Base-by-base conservation (phyloP, 2,113 vertebrate species). In the Hemicordylus capensis region DNA sequence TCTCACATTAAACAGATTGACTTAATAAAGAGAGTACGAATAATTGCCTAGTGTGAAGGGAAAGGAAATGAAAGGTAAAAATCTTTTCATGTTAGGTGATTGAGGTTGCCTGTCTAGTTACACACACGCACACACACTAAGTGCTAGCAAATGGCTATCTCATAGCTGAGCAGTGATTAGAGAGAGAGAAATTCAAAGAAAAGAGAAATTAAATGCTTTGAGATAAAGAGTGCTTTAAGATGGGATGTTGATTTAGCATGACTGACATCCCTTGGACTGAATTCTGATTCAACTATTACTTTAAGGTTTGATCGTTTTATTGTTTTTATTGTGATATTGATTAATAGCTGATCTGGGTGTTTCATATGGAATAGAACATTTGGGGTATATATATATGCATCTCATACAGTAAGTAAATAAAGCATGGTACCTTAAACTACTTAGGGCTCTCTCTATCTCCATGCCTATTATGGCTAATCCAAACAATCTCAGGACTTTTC, bases 1-100 rank as follows among this genome's bases (percentile, higher is more conserved):
- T 63, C 44, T 77, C 63, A 1, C 48, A 67, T 24, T 64, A 75
- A 89, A 91, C 37, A 28, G 76, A 76, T 58, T 56, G 75, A 39
- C 75, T 76, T 76, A 76, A 76, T 76, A 76, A 76, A 58, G 75
- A 76, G 51, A 76, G 54, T 26, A 15, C 2, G 9, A 58, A 76
- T 58, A 76, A 39, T 34, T 76, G 75, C 26, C 75, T 76, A 54
- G 51, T 56, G 20, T 39, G 24, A 37, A 56, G 26, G 51, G 15
- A 39, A 56, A 58, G 4, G 9, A 58, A 76, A 58, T 26, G 54
- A 56, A 76, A 76, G 75, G 51, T 76, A 76, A 76, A 54, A 58
- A 58, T 58, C 20, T 37, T 26, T 76, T 54, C 51, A 58, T 22
- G n/a, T 37, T 56, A 34, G n/a, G 75, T 76, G 34, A 76, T 58